Conservation (phyloP, 2,888 invertebrate species). For the Diadegma fenestrale region DNA sequence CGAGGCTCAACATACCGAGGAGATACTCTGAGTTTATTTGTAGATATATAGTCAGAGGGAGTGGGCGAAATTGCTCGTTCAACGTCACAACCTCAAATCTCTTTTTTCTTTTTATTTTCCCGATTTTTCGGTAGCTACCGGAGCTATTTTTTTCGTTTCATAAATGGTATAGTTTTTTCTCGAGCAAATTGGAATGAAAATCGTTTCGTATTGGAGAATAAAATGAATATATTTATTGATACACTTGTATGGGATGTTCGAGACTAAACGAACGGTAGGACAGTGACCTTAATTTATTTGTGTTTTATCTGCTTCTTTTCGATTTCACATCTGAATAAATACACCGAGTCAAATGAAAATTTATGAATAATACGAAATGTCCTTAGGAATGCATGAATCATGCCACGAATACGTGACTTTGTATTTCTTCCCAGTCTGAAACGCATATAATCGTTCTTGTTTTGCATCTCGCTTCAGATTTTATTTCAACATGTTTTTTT, state of each 20-base stretch:
- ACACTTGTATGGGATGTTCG: constrained; percentile 10
- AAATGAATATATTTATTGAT: constrained; percentile 6
- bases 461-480: constrained; percentile 19
- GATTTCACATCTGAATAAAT: constrained; percentile 12
- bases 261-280: constrained; percentile 10
- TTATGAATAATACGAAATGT: constrained; percentile 24
- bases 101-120: constrained; percentile 28
- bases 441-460: constrained; percentile 16
- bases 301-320: background rate
- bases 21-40: constrained; percentile 69
- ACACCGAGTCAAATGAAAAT: background rate
- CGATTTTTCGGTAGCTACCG: constrained; percentile 34
- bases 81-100: constrained; percentile 67
- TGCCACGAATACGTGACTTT: constrained; percentile 10
- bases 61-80: constrained; percentile 69
- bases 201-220: background rate
- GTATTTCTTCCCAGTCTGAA: constrained; percentile 15
- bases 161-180: background rate
- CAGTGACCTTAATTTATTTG: constrained; percentile 3
- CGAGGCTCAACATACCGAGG: constrained; percentile 59
- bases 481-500: background rate
- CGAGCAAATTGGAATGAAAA: background rate
- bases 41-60: constrained; percentile 55
- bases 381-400: constrained; percentile 34
- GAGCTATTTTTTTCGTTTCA: background rate